A percentile compares a stretch with the other conserved stretches of the same genome.
phyloP scores from a whole-genome alignment of 2,888 invertebrate genomes.

The Dryomyza anilis region DNA sequence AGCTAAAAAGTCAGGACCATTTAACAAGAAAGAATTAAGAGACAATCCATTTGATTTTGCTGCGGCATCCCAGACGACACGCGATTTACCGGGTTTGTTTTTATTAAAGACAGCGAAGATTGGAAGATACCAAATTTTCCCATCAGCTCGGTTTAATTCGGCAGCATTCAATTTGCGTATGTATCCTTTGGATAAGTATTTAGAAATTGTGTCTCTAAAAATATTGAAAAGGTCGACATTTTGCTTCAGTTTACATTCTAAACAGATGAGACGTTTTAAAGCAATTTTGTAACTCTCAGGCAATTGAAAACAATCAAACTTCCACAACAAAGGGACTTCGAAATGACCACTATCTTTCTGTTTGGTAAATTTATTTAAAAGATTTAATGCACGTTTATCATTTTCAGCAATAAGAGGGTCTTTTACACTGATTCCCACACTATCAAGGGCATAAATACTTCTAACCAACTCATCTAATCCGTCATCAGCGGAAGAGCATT shows the following conservation, averaged over 20 bases:
- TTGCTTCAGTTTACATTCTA: not conserved
- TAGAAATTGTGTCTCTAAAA: not conserved
- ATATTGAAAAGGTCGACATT: not conserved
- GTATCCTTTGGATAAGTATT: slow-evolving; percentile 12
- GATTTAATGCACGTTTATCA: not conserved
- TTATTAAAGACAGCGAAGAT: too few species aligned
- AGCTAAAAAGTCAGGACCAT: not conserved
- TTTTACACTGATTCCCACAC: slow-evolving; percentile 18
- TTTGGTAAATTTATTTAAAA: not conserved
- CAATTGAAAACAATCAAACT: slow-evolving; percentile 4
- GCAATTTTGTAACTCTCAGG: slow-evolving; percentile 10
- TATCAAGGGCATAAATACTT: slow-evolving; percentile 19
- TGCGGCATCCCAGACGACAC: too few species aligned
- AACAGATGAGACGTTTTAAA: not conserved
- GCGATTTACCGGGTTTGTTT: too few species aligned
- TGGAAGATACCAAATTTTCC: too few species aligned
- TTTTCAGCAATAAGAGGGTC: not conserved
- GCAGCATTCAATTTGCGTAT: slow-evolving; percentile 1
- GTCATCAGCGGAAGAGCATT: not conserved
- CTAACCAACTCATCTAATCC: slow-evolving; percentile 23
- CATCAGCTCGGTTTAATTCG: too few species aligned
- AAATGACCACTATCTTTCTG: not conserved
- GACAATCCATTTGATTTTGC: not conserved
- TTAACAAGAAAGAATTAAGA: not conserved
- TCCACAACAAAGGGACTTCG: slow-evolving; percentile 8